Conservation (phyloP, 2,113 vertebrate species). For the Rhinolophus ferrumequinum region DNA sequence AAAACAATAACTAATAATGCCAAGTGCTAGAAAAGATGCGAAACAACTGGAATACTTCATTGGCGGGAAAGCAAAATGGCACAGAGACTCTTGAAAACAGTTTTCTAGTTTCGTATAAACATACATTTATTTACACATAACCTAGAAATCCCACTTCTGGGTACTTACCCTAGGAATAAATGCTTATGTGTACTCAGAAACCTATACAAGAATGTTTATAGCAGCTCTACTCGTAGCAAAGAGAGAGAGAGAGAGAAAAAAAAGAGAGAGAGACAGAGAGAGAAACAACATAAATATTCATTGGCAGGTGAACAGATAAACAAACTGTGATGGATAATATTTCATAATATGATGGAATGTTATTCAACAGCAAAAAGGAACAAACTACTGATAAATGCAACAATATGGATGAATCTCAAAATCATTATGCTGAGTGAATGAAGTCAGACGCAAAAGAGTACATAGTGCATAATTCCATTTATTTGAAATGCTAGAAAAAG, state of each 20-base stretch:
- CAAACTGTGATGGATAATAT: background rate
- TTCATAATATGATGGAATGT: background rate
- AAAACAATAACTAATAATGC: background rate
- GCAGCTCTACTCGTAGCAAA: background rate
- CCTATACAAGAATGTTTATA: background rate
- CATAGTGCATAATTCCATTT: background rate
- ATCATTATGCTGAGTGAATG: background rate
- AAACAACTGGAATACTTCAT: background rate
- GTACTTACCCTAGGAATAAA: constrained; percentile 33
- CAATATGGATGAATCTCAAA: background rate
- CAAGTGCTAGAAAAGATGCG: background rate
- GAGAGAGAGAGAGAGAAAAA: no score
- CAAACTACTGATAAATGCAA: background rate
- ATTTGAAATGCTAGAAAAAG: constrained; percentile 10
- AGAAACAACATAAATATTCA: background rate
- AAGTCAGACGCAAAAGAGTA: background rate
- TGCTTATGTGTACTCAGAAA: background rate
- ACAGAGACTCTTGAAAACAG: background rate
- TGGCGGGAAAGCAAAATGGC: background rate
- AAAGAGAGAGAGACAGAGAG: background rate
- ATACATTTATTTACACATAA: background rate
- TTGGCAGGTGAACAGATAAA: background rate
- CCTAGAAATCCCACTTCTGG: constrained; percentile 2
- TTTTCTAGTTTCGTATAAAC: background rate
- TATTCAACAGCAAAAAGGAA: background rate